Percentiles rank a stretch among this genome's conserved stretches.
Evolutionary conservation across 2,888 invertebrate genomes (phyloP).

Genomic region (Eupithecia insigniata): DNA sequence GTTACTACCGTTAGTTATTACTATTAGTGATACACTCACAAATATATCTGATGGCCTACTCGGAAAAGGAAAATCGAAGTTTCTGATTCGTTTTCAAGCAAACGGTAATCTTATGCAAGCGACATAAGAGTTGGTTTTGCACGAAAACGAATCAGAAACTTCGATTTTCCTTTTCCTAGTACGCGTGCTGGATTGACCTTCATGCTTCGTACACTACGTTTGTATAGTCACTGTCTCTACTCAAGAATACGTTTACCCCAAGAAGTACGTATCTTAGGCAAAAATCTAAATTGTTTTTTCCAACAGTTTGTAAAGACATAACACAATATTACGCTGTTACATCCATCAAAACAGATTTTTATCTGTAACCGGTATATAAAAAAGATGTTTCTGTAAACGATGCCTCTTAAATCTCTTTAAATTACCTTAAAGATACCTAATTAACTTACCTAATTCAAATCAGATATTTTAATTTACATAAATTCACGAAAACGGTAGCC

Average conservation of each 20-base stretch:
- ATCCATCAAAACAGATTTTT: slow-evolving; percentile 12
- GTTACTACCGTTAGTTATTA: no score
- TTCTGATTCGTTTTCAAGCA: no score
- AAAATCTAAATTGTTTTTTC: neutral
- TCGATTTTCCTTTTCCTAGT: no score
- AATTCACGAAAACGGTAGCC: slow-evolving; percentile 60
- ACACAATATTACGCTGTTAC: neutral
- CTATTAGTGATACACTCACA: no score
- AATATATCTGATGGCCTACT: no score
- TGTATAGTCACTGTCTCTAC: neutral
- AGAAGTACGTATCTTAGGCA: neutral
- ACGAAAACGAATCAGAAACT: no score
- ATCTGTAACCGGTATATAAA: slow-evolving; percentile 14
- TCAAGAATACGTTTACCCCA: neutral
- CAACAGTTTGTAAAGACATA: neutral
- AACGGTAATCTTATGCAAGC: no score
- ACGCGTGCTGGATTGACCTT: neutral
- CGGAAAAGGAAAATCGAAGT: no score
- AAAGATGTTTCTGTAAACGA: slow-evolving; percentile 18
- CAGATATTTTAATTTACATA: slow-evolving; percentile 34
- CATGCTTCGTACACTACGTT: neutral
- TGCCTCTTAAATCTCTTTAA: slow-evolving; percentile 17
- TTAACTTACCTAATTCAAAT: slow-evolving; percentile 36
- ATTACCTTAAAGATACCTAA: slow-evolving; percentile 29
- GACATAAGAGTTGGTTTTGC: no score